Evolutionary conservation across 2,888 invertebrate species (phyloP), one percentile per base, ranked within the genome.

Genomic region (Macrophya annulata): DNA sequence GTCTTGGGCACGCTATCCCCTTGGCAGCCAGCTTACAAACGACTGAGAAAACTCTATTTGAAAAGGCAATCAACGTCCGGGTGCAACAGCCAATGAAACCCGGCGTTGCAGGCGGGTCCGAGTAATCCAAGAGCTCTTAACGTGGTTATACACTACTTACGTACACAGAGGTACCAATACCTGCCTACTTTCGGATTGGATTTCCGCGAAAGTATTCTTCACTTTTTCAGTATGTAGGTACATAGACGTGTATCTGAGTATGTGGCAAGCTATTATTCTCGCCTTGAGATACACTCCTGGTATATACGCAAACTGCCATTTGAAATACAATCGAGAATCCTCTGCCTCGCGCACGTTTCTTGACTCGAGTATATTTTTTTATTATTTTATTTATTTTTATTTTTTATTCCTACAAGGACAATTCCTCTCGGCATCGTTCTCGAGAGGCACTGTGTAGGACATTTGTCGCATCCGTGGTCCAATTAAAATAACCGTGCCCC

Each of bases 1-100:
- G 15, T 25, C 83, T 83, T 48, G 65, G 82, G 62, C 83, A 68
- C 79, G 79, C 79, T 59, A 81, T 81, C 59, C 40, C 79, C 79
- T 59, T 62, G 43, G 40, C 68, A 68, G 65, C 68, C 48, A 31
- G 83, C 17, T 68, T 71, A 48, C 83, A 51, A 83, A 83, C 68
- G 83, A 83, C 83, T 17, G 17, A 45, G 83, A 68, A 83, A 83
- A 83, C 83, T 82, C 65, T 68, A 68, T 83, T 83, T 83, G 83
- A 83, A 68, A 83, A 83, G 83, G 83, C 45, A 68, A 83, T 83
- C 83, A 68, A 83, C 83, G 68, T 68, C 83, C 83, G 48, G 25
- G 25, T 43, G 68, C 45, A 68, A 68, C 68, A 68, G 48, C 83
- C 68, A 68, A 83, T 83, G 83, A 83, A 83, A 83, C 45, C 21